Evolutionary conservation across 2,113 vertebrate genomes (phyloP).

Genomic region (Peromyscus leucopus): DNA sequence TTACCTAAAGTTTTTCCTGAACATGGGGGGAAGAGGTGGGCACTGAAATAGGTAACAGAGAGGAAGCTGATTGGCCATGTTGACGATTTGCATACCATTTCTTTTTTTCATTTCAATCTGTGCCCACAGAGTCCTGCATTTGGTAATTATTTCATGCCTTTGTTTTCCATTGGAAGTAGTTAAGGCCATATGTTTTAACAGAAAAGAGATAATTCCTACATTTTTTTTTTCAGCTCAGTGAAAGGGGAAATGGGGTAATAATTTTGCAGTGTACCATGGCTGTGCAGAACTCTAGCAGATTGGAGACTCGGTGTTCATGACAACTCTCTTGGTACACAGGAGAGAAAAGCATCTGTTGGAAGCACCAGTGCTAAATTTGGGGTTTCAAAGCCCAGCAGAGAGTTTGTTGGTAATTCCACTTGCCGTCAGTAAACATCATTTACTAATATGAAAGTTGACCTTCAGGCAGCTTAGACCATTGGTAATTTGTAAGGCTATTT

Average conservation of each 20-base stretch:
- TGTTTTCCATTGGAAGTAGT: constrained; percentile 78
- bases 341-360: constrained; percentile 27
- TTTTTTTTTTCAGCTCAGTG: constrained; percentile 59
- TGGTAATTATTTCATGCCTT: constrained; percentile 81
- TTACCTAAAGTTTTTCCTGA: constrained; percentile 23
- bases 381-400: constrained; percentile 34
- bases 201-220: constrained; percentile 71
- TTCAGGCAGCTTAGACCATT: background rate
- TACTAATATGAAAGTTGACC: constrained; percentile 9
- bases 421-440: background rate
- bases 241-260: constrained; percentile 61
- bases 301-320: constrained; percentile 59
- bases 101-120: constrained; percentile 61
- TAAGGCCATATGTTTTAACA: constrained; percentile 78
- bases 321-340: constrained; percentile 37
- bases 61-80: constrained; percentile 27
- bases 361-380: background rate
- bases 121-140: constrained; percentile 74
- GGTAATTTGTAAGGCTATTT: background rate
- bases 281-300: constrained; percentile 66
- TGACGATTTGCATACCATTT: constrained; percentile 58
- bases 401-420: background rate
- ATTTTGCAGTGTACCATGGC: constrained; percentile 56
- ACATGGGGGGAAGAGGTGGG: background rate
- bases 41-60: background rate